phyloP scores from a whole-genome alignment of 2,113 vertebrate genomes.

The Sterna hirundo region DNA sequence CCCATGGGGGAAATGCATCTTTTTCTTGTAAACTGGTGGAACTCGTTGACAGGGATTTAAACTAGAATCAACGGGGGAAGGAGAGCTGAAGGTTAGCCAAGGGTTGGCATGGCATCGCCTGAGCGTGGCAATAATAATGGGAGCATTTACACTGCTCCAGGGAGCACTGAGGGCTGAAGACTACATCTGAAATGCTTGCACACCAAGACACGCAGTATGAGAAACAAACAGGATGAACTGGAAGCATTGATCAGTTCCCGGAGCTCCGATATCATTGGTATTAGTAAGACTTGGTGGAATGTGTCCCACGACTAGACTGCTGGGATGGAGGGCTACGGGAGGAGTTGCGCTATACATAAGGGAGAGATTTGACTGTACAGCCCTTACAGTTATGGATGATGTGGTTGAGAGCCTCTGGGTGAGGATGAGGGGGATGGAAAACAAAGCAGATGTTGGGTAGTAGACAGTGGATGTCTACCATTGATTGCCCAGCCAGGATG shows the following conservation, averaged over 20 bases:
- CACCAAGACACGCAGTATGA: not conserved
- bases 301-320: no score
- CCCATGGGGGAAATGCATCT: no score
- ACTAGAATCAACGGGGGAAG: not conserved
- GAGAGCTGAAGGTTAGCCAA: not conserved
- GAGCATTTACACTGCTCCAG: not conserved
- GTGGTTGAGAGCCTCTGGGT: not conserved
- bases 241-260: not conserved
- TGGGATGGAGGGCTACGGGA: not conserved
- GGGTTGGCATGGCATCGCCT: not conserved
- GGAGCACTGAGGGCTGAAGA: not conserved
- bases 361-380: not conserved
- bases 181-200: no score
- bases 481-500: not conserved
- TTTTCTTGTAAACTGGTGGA: no score
- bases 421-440: not conserved
- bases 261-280: not conserved
- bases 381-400: not conserved
- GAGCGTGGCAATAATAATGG: not conserved
- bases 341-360: not conserved
- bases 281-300: not conserved
- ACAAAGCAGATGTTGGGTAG: not conserved
- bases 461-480: not conserved
- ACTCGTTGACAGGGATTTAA: not conserved
- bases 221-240: not conserved